These are phyloP conservation scores for Euglossa dilemma DNA, from an alignment of 1,140 invertebrate genomes.

Conservation along the genomic window DNA sequence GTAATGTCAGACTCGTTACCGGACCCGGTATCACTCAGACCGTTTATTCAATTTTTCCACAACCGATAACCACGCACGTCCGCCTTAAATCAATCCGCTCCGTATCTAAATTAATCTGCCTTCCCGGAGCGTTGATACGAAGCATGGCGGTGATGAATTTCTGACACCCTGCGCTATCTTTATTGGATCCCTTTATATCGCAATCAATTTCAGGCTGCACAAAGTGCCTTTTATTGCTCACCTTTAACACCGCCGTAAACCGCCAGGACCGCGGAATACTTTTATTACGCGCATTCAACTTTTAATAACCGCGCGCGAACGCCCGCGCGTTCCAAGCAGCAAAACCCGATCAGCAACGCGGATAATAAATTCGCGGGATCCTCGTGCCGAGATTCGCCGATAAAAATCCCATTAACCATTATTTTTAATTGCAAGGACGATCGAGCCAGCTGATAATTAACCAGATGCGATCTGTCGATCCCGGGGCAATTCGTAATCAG, in stretches of 20 bases:
- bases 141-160: neutral
- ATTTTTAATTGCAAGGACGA: conserved; percentile 48
- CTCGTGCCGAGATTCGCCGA: neutral
- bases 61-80: neutral
- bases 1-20: neutral
- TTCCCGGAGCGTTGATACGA: too few relatives aligned
- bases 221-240: conserved; percentile 32
- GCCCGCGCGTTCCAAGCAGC: neutral
- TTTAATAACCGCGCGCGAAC: conserved; percentile 19
- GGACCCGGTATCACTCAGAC: neutral
- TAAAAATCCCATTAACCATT: conserved; percentile 25
- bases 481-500: conserved; percentile 1
- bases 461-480: conserved; percentile 15
- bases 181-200: conserved; percentile 15
- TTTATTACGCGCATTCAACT: conserved; percentile 7
- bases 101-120: conserved; percentile 8
- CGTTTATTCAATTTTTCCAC: neutral
- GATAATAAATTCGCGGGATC: neutral
- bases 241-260: conserved; percentile 33
- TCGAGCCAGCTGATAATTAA: neutral
- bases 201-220: conserved; percentile 1
- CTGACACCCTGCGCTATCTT: conserved; percentile 11
- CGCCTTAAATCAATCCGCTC: neutral
- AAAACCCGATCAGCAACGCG: neutral
- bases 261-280: neutral